Conservation (phyloP, 1,140 invertebrate genomes). For the Lepidostoma basale region DNA sequence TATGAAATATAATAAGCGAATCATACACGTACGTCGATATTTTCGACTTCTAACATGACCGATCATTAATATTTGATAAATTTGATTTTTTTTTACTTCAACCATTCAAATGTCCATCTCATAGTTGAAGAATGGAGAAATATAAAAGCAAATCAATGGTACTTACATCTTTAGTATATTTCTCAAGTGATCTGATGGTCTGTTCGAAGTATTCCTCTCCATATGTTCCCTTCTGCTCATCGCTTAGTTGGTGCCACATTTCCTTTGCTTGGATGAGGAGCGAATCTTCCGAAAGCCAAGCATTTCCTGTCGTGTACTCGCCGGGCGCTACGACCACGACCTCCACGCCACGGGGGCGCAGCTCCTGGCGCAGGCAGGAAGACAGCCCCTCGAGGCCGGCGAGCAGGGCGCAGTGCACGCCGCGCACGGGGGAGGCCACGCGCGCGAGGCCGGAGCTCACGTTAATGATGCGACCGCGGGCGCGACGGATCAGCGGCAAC, state of each 20-base stretch:
- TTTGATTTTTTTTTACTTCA: too few relatives aligned
- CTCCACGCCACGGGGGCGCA: conserved; percentile 76
- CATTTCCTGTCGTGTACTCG: conserved; percentile 77
- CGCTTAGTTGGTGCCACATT: conserved; percentile 78
- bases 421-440: conserved; percentile 75
- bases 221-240: conserved; percentile 77
- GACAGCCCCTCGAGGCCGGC: conserved; percentile 82
- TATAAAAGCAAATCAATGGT: too few relatives aligned
- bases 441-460: conserved; percentile 75
- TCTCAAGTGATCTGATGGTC: conserved; percentile 75
- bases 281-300: conserved; percentile 74
- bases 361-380: conserved; percentile 80
- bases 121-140: too few relatives aligned
- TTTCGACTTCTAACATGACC: too few relatives aligned
- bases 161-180: conserved; percentile 73
- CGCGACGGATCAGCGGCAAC: conserved; percentile 76
- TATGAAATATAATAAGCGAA: too few relatives aligned
- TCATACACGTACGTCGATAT: too few relatives aligned
- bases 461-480: conserved; percentile 73
- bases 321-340: conserved; percentile 82
- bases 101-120: too few relatives aligned
- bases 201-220: conserved; percentile 82
- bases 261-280: conserved; percentile 77
- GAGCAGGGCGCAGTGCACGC: conserved; percentile 78
- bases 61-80: too few relatives aligned